Conservation (phyloP, 2,888 invertebrate species). For the Physocephala rufipes region DNA sequence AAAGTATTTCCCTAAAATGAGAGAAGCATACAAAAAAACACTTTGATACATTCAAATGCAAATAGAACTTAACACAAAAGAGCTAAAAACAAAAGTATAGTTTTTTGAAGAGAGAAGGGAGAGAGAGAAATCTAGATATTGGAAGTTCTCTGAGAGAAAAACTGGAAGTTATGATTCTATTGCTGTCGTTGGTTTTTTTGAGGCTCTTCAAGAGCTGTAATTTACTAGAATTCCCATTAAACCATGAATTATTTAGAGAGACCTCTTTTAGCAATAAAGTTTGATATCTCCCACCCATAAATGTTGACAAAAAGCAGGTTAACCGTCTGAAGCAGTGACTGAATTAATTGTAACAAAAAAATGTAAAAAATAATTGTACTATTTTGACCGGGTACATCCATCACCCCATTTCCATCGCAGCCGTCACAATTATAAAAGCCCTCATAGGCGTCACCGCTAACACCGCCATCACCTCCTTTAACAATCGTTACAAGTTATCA, state of each 20-base stretch:
- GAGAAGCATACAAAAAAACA: slow-evolving; percentile 21
- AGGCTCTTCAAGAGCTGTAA: too few species aligned
- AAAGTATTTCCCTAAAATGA: slow-evolving; percentile 14
- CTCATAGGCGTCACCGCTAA: too few species aligned
- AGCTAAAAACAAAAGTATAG: slow-evolving; percentile 18
- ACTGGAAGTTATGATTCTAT: too few species aligned
- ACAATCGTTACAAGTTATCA: too few species aligned
- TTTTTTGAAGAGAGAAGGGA: too few species aligned
- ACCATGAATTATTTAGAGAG: too few species aligned
- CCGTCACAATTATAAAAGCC: too few species aligned
- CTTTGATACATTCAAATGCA: slow-evolving; percentile 19
- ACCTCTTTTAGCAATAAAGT: too few species aligned
- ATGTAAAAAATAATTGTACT: slow-evolving; percentile 10
- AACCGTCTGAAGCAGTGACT: background rate
- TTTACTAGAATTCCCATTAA: too few species aligned
- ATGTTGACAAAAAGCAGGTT: background rate
- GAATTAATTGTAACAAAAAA: slow-evolving; percentile 6
- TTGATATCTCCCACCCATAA: background rate
- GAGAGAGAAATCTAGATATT: background rate
- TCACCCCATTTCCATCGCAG: too few species aligned
- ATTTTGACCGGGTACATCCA: background rate
- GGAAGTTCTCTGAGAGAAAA: background rate
- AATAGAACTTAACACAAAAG: slow-evolving; percentile 19
- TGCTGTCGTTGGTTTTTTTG: too few species aligned
- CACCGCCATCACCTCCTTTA: too few species aligned